Percentiles rank a stretch among this genome's conserved stretches.
Conservation (phyloP, 1,140 invertebrate genomes). For the Drosophila busckii region DNA sequence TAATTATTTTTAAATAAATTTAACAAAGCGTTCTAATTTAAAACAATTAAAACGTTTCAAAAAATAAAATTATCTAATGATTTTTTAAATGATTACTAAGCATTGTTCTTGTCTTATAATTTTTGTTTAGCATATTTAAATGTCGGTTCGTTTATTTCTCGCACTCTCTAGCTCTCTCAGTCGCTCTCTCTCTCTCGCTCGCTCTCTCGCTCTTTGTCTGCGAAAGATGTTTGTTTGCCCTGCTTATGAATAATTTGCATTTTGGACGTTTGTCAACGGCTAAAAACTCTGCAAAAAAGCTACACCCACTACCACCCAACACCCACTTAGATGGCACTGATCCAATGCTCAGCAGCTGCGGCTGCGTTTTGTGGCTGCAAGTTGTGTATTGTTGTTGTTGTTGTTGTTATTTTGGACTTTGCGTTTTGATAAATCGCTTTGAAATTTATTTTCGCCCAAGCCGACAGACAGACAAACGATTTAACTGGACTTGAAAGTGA, state of each 20-base stretch:
- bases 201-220: not conserved
- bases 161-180: not conserved
- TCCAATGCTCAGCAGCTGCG: constrained; percentile 28
- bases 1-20: too few relatives aligned
- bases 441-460: constrained; percentile 34
- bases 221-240: constrained; percentile 40
- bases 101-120: too few relatives aligned
- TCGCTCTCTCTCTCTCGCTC: not conserved
- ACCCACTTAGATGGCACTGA: not conserved
- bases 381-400: constrained; percentile 12
- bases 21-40: too few relatives aligned
- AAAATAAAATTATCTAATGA: too few relatives aligned
- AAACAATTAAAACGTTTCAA: too few relatives aligned
- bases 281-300: constrained; percentile 1
- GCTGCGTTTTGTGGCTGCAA: constrained; percentile 31
- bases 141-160: constrained; percentile 3
- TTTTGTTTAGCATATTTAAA: too few relatives aligned
- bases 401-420: constrained; percentile 13
- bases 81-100: too few relatives aligned
- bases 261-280: constrained; percentile 29
- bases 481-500: too few relatives aligned
- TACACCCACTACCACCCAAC: not conserved
- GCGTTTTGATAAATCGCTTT: constrained; percentile 43
- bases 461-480: not conserved
- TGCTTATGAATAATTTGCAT: constrained; percentile 54